Conservation (phyloP, 2,888 invertebrate species). For the Electrophaes corylata region DNA sequence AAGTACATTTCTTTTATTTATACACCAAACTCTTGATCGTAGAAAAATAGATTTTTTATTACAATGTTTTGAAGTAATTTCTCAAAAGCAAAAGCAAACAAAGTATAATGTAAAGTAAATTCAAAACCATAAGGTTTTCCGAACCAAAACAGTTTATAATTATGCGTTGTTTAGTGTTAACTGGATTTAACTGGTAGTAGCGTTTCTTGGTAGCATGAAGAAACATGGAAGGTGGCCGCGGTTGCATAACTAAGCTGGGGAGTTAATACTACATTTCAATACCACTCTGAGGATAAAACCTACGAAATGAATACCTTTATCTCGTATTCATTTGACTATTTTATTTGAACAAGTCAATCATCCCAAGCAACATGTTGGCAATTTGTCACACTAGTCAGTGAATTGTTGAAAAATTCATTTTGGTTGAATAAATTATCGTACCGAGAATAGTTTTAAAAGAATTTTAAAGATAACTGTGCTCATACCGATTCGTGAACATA, state of each 20-base stretch:
- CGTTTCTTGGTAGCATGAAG: conserved; percentile 57
- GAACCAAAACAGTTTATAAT: conserved; percentile 48
- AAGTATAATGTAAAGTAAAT: conserved; percentile 24
- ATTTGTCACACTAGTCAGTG: conserved; percentile 22
- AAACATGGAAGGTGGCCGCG: conserved; percentile 57
- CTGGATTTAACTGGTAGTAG: conserved; percentile 59
- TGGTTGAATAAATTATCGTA: conserved; percentile 19
- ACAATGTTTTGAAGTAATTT: too few relatives aligned
- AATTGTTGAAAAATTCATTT: conserved; percentile 18
- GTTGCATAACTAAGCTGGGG: conserved; percentile 62
- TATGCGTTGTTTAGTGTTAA: conserved; percentile 55
- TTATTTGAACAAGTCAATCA: not conserved
- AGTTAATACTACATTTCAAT: conserved; percentile 48
- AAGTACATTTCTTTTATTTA: too few relatives aligned
- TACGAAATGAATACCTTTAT: not conserved
- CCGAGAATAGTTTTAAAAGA: conserved; percentile 19
- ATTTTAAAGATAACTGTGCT: conserved; percentile 17
- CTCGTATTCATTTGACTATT: not conserved
- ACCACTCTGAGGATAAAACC: conserved; percentile 40
- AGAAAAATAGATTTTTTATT: too few relatives aligned
- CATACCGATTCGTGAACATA: conserved; percentile 11
- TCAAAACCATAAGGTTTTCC: conserved; percentile 29
- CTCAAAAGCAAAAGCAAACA: not conserved
- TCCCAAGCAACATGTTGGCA: not conserved
- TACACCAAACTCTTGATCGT: too few relatives aligned